These are phyloP conservation scores for Ennomos quercinarius DNA, from an alignment of 2,888 invertebrate species.

Conservation along the genomic window DNA sequence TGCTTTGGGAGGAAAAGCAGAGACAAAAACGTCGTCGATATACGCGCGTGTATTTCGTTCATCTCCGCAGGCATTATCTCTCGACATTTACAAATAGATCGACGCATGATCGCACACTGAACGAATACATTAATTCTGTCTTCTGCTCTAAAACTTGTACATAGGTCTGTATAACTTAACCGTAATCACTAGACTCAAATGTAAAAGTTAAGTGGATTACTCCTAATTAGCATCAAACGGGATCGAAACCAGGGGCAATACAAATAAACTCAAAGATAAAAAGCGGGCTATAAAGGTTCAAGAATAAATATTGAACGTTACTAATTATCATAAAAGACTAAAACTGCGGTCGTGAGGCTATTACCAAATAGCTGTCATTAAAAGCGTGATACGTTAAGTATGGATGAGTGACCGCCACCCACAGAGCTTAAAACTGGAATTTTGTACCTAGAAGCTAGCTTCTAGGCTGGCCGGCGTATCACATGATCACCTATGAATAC, in stretches of 20 bases:
- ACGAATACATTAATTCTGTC: slow-evolving; percentile 29
- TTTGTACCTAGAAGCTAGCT: slow-evolving; percentile 52
- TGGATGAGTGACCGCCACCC: slow-evolving; percentile 66
- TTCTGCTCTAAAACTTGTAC: slow-evolving; percentile 17
- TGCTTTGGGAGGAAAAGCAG: slow-evolving; percentile 46
- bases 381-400: slow-evolving; percentile 62
- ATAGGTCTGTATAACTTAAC: slow-evolving; percentile 37
- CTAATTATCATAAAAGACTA: slow-evolving; percentile 75
- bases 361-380: slow-evolving; percentile 81
- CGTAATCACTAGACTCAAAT: slow-evolving; percentile 47
- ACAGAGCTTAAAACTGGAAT: slow-evolving; percentile 65
- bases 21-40: slow-evolving; percentile 25
- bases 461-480: slow-evolving; percentile 46
- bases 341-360: slow-evolving; percentile 63
- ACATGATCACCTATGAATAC: slow-evolving; percentile 65
- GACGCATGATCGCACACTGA: slow-evolving; percentile 27
- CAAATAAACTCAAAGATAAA: slow-evolving; percentile 77
- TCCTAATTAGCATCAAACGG: slow-evolving; percentile 64
- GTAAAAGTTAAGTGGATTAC: slow-evolving; percentile 54
- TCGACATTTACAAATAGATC: slow-evolving; percentile 31
- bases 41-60: slow-evolving; percentile 23
- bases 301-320: slow-evolving; percentile 77
- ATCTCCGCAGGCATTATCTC: slow-evolving; percentile 40
- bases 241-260: slow-evolving; percentile 66
- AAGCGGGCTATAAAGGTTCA: slow-evolving; percentile 68